phyloP scores from a whole-genome alignment of 2,888 invertebrate species.

The Caprella mutica region DNA sequence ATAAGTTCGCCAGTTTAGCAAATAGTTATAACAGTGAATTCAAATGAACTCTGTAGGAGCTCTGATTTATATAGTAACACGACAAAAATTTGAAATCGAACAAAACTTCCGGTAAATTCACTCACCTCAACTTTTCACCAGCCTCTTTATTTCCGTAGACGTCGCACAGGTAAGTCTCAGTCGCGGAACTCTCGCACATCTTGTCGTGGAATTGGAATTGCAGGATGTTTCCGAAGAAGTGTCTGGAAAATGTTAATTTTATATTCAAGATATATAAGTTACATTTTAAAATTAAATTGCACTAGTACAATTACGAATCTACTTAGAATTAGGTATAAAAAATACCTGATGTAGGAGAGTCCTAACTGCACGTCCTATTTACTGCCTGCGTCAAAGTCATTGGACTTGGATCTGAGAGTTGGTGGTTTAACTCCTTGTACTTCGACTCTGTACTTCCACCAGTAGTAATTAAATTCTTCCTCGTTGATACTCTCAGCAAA shows the following conservation, averaged over 20 bases:
- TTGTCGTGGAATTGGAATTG: constrained; percentile 77
- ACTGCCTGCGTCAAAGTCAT: constrained; percentile 69
- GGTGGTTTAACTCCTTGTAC: constrained; percentile 59
- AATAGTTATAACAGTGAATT: too few species aligned
- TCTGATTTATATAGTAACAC: too few species aligned
- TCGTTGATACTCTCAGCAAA: constrained; percentile 36
- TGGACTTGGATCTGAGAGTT: constrained; percentile 50
- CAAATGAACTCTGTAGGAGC: too few species aligned
- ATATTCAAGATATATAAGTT: too few species aligned
- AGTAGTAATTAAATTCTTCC: constrained; percentile 36
- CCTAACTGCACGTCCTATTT: constrained; percentile 73
- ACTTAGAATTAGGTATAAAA: too few species aligned
- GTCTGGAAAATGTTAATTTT: too few species aligned
- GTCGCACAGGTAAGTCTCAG: constrained; percentile 67
- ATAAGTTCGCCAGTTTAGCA: too few species aligned
- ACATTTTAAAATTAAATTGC: too few species aligned
- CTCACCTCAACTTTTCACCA: constrained; percentile 60
- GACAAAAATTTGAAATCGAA: too few species aligned
- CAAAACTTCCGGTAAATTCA: too few species aligned
- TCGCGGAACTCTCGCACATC: constrained; percentile 50
- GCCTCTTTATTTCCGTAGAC: constrained; percentile 67
- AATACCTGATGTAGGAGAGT: too few species aligned
- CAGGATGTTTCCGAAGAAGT: constrained; percentile 68
- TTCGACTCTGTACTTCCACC: constrained; percentile 37
- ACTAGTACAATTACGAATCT: too few species aligned